Evolutionary conservation across 1,140 invertebrate genomes (phyloP), one percentile per base, ranked within the genome.

Genomic region (Eupeodes corollae): DNA sequence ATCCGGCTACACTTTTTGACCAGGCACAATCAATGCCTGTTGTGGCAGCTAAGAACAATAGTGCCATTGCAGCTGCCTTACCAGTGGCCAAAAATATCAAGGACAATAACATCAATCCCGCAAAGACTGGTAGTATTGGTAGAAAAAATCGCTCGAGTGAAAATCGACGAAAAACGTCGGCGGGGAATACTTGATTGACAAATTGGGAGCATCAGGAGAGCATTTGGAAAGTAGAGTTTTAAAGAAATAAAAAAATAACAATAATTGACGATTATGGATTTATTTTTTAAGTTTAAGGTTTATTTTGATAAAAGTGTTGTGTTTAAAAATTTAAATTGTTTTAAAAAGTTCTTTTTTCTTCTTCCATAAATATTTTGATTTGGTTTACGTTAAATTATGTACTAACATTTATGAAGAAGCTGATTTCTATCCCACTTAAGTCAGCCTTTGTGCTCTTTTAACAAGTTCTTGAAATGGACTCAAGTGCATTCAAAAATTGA

Each of bases 171-270:
- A 26, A 15, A 46, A 11, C 14, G 3, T 33, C 16, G 33, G 18
- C 8, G 18, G 46, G 46, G 30, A 42, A 46, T n/a, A 50, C 49
- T 43, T 50, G 49, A 50, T 50, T 44, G n/a, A 46, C 32, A 21
- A 21, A 42, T 5, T 8, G 16, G 21, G 21, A 26, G n/a, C 49
- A 46, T 12, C 44, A 41, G 15, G 49, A 50, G 32, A 50, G 49
- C 32, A 42, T 50, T 50, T 50, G 49, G 49, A 50, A 50, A 42
- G 43, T 50, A 39, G 49, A 50, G 43, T 50, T 43, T 32, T 43
- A 21, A 43, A 43, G 9, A 26, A 26, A 26, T 5, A 26, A 26
- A 26, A 26, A 26, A 26, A 26, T 3, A 26, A 26, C 3, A 26
- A 26, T 8, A 26, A 26, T 26, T 8, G 21, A 26, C 21, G n/a